Evolutionary conservation across 2,113 vertebrate genomes (phyloP), one percentile per base, ranked within the genome.

Genomic region (Sinocyclocheilus anshuiensis): DNA sequence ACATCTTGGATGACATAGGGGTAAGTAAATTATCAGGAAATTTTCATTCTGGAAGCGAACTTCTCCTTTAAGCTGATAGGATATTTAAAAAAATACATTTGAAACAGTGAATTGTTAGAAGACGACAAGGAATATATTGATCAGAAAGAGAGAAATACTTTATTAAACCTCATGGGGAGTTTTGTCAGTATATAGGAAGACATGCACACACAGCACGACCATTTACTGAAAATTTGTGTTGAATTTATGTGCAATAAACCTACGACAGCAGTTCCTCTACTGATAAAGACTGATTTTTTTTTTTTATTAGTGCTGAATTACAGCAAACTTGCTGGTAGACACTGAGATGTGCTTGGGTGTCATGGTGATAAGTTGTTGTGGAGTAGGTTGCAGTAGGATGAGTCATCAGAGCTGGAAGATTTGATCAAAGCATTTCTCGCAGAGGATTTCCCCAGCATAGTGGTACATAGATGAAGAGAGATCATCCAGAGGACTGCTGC

Each of bases 381-480:
- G 24, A 45, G 61, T 84, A 55, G 71, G 87, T 89, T 85, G 53
- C 82, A 71, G 77, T 85, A 78, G 33, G 86, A 89, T 22, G 24
- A 67, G 11, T 83, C 75, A 84, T 86, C 0, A 86, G 63, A 29
- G 15, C 4, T 71, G 6, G 29, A 89, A 29, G 36, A 81, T 24
- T 69, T 53, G 29, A 9, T 10, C 26, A 84, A 91, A 94, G 87
- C 94, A 95, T 67, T 4, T 72, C 18, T 42, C 33, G 86, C 93
- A 95, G 45, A 88, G 84, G 84, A 94, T 77, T 69, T 33, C 45
- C 69, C 90, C 89, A 29, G 61, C 53, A 29, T 78, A 82, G 71
- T 90, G 45, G 85, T 87, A 94, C 75, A 95, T 91, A n/a, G 79
- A 3, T n/a, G 29, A 88, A 76, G 86, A n/a, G 85, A 93, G 1